Conservation (phyloP, 2,113 vertebrate genomes). For the Onychostoma macrolepis region DNA sequence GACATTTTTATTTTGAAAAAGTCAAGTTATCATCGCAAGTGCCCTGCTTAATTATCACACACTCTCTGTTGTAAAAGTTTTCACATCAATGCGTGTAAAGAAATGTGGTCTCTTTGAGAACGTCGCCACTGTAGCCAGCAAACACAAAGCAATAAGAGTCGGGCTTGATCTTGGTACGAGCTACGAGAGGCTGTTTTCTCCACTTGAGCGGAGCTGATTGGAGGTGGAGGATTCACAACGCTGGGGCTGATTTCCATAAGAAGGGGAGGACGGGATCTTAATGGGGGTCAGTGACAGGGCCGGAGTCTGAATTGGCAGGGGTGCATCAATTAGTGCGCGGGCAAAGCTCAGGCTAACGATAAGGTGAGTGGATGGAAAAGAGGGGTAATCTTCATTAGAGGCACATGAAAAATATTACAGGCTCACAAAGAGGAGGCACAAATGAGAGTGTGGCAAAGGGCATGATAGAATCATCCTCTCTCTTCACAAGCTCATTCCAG, state of each 20-base stretch:
- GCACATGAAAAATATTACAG: conserved; percentile 60
- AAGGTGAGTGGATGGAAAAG: conserved; percentile 57
- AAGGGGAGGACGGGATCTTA: conserved; percentile 78
- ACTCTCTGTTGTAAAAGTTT: conserved; percentile 17
- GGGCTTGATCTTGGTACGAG: conserved; percentile 59
- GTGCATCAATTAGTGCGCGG: conserved; percentile 79
- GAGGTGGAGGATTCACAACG: conserved; percentile 71
- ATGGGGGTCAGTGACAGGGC: conserved; percentile 81
- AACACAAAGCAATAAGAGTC: conserved; percentile 57
- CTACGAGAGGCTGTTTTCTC: conserved; percentile 75
- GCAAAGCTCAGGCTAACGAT: conserved; percentile 59
- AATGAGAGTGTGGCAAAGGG: conserved; percentile 73
- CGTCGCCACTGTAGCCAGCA: conserved; percentile 45
- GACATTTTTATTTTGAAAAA: not conserved
- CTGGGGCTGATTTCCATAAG: conserved; percentile 73
- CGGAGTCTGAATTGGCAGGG: conserved; percentile 83
- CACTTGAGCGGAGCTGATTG: conserved; percentile 74
- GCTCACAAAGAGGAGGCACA: conserved; percentile 50
- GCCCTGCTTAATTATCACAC: not conserved
- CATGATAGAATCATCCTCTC: conserved; percentile 56
- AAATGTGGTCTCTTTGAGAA: conserved; percentile 29
- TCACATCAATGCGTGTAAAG: not conserved
- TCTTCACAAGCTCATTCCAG: conserved; percentile 44
- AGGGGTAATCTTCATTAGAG: conserved; percentile 59
- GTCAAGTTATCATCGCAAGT: not conserved